Evolutionary conservation across 2,888 invertebrate species (phyloP).

Genomic region (Bimastos eiseni): DNA sequence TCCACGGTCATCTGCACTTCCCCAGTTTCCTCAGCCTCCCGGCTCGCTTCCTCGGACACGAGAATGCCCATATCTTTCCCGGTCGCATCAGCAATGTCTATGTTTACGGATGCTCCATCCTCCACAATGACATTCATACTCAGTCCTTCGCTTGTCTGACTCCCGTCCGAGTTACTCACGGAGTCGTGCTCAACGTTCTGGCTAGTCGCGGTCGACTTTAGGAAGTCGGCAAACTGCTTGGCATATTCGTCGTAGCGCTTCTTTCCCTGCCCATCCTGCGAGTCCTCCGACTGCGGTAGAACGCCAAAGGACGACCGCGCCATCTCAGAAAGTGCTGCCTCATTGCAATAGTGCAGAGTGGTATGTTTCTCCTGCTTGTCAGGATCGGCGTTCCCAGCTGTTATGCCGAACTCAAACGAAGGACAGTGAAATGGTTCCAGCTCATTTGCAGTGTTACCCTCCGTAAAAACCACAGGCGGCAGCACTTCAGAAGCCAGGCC

Average conservation of each 20-base stretch:
- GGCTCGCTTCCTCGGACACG: background rate
- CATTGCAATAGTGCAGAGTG: background rate
- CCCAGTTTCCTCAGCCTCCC: background rate
- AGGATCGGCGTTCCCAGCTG: background rate
- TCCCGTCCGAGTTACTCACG: conserved; percentile 1
- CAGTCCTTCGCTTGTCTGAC: background rate
- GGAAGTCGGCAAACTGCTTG: background rate
- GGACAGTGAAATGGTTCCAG: background rate
- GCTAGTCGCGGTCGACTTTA: conserved; percentile 8
- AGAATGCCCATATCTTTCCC: background rate
- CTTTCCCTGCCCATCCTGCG: background rate
- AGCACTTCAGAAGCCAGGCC: background rate
- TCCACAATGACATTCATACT: background rate
- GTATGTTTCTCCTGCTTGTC: background rate
- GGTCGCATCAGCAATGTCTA: background rate
- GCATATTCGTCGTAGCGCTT: background rate
- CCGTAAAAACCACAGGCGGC: background rate
- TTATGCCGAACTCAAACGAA: background rate
- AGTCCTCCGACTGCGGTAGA: background rate
- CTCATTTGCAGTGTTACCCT: background rate
- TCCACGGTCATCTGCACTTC: background rate
- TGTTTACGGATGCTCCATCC: background rate
- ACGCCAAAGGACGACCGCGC: background rate
- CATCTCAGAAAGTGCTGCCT: background rate
- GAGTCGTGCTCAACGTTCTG: background rate